Evolutionary conservation across 2,888 invertebrate species (phyloP).

Genomic region (Volucella zonaria): DNA sequence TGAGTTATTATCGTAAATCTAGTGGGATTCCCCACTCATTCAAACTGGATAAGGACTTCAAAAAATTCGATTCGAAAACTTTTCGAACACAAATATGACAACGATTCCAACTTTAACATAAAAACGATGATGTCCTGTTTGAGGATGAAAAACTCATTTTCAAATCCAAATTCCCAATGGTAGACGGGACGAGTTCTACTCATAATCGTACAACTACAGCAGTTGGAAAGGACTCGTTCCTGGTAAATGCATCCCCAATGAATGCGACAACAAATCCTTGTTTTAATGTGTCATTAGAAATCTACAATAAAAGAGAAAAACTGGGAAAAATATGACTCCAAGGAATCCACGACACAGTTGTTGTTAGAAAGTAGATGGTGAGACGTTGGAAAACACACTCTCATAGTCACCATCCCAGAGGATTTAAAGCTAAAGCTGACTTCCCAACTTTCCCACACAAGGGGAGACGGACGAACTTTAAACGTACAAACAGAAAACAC

Average conservation of each 20-base stretch:
- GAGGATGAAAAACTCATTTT: neutral
- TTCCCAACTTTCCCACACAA: constrained; percentile 26
- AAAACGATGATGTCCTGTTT: constrained; percentile 22
- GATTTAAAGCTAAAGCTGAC: constrained; percentile 1
- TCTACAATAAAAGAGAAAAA: neutral
- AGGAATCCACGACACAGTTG: neutral
- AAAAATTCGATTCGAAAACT: too few relatives aligned
- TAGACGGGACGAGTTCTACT: too few relatives aligned
- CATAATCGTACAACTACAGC: neutral
- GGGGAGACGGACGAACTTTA: constrained; percentile 12
- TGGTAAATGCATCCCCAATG: neutral
- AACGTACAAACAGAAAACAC: too few relatives aligned
- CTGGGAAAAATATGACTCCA: constrained; percentile 6
- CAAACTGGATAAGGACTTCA: neutral
- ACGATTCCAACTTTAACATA: neutral
- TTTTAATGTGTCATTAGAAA: constrained; percentile 9
- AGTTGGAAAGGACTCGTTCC: neutral
- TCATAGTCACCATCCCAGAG: neutral
- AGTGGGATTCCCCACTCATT: neutral
- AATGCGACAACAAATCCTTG: constrained; percentile 4
- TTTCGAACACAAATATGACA: neutral
- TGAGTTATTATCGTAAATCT: neutral
- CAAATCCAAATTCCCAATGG: constrained; percentile 14
- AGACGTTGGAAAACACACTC: neutral
- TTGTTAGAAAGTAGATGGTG: neutral